Base-by-base conservation (phyloP, 2,113 vertebrate genomes). In the Callocephalon fimbriatum region DNA sequence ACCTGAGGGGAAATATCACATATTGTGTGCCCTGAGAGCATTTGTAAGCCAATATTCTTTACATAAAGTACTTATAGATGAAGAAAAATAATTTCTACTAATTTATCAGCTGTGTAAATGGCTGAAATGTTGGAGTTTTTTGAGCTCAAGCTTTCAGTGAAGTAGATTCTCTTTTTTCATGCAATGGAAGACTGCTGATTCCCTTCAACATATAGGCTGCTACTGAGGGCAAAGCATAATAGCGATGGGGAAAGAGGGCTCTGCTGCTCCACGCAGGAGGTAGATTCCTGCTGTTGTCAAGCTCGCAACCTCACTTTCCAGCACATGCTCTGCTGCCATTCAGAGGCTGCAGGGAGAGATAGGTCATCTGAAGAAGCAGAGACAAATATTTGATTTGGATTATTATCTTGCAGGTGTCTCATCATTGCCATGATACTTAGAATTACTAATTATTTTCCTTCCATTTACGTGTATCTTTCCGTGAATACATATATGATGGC, bases 361-460 rank as follows among this genome's bases (percentile, higher is more conserved):
- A 94, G 93, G 97, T 97, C 85, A 94, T 94, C 93, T 86, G 96
- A 97, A 97, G 95, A 97, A 96, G 76, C 84, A 1, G 93, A 98
- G 95, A 97, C 95, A 98, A 98, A 98, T 98, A 98, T 98, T 98
- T 98, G 97, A 98, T 98, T 97, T 98, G 95, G 97, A 95, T 98
- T 92, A 98, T 98, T 98, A 98, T 97, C 91, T 88, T 97, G 98
- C 97, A 98, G 98, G 97, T 98, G 97, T 97, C 96, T 98, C 95
- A 97, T 98, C 97, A 98, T 95, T 73, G 56, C 77, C 19, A 77
- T 58, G 73, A 91, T 90, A 90, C 88, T 95, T 96, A 77, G 97
- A 93, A 97, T 98, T 96, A 93, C 94, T 97, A 95, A 98, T 98
- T 98, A 96, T 97, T 97, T 97, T 92, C 37, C 83, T 90, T 96